Evolutionary conservation across 2,888 invertebrate species (phyloP).

Genomic region (Chalcis sispes): DNA sequence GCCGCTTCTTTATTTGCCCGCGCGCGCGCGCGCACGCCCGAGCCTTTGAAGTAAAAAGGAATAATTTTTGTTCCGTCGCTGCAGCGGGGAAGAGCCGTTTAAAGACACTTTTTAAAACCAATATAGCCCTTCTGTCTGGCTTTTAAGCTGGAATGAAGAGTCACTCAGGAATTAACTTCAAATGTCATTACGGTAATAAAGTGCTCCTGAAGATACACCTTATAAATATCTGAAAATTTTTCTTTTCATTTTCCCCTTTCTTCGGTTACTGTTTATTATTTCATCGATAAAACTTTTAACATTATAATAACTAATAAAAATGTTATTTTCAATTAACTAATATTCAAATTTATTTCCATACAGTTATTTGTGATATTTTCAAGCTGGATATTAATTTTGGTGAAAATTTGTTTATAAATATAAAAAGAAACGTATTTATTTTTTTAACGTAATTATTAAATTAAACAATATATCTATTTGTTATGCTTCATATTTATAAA

Average conservation of each 20-base stretch:
- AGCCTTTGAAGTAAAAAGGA: constrained; percentile 52
- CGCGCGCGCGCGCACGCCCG: constrained; percentile 20
- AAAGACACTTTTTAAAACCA: constrained; percentile 50
- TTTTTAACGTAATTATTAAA: too few relatives aligned
- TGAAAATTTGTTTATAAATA: too few relatives aligned
- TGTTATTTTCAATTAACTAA: too few relatives aligned
- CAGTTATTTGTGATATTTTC: too few relatives aligned
- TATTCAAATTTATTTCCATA: too few relatives aligned
- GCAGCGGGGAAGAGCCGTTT: constrained; percentile 5
- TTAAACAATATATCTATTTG: too few relatives aligned
- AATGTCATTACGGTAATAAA: constrained; percentile 43
- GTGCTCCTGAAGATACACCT: constrained; percentile 11
- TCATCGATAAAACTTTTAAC: background rate
- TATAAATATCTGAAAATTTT: background rate
- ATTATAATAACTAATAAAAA: too few relatives aligned
- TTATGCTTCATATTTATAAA: too few relatives aligned
- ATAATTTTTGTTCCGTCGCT: constrained; percentile 33
- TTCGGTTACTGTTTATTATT: background rate
- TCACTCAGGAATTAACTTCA: constrained; percentile 52
- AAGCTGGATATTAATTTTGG: too few relatives aligned
- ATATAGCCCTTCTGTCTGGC: constrained; percentile 47
- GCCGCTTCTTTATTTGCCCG: constrained; percentile 49
- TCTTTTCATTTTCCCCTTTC: too few relatives aligned
- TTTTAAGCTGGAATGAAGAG: constrained; percentile 64
- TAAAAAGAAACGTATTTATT: too few relatives aligned